A percentile compares a stretch with the other conserved stretches of the same genome.
phyloP scores from a whole-genome alignment of 1,140 invertebrate species.

The Bombus turneri region DNA sequence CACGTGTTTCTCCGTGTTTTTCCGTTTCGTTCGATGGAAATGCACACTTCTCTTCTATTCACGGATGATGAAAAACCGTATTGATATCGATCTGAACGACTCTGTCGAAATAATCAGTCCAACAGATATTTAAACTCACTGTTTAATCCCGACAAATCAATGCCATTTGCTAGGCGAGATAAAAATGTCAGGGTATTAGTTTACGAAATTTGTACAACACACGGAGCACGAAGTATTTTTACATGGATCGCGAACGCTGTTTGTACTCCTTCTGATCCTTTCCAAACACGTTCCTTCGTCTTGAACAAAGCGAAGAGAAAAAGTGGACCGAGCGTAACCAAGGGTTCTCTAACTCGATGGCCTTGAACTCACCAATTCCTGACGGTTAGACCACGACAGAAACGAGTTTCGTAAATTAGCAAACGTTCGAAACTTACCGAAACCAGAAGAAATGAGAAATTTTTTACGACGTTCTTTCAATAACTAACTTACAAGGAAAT shows the following conservation, averaged over 20 bases:
- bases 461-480: rapidly evolving
- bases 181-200: neutral
- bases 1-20: neutral
- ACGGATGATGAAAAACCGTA: neutral
- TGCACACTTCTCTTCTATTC: no score
- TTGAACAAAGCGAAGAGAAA: neutral
- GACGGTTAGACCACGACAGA: neutral
- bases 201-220: neutral
- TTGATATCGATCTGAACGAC: neutral
- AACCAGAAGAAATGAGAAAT: neutral
- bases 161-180: no score
- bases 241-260: neutral
- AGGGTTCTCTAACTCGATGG: constrained; percentile 25
- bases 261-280: neutral
- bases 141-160: neutral
- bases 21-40: neutral
- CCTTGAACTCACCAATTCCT: constrained; percentile 10
- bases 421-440: neutral
- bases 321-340: neutral
- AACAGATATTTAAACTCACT: neutral
- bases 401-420: neutral
- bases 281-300: neutral
- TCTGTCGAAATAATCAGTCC: neutral
- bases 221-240: neutral
- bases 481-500: neutral